Percentiles rank a stretch among this genome's conserved stretches.
Evolutionary conservation across 2,113 vertebrate species (phyloP).

Genomic region (Lepidothrix coronata): DNA sequence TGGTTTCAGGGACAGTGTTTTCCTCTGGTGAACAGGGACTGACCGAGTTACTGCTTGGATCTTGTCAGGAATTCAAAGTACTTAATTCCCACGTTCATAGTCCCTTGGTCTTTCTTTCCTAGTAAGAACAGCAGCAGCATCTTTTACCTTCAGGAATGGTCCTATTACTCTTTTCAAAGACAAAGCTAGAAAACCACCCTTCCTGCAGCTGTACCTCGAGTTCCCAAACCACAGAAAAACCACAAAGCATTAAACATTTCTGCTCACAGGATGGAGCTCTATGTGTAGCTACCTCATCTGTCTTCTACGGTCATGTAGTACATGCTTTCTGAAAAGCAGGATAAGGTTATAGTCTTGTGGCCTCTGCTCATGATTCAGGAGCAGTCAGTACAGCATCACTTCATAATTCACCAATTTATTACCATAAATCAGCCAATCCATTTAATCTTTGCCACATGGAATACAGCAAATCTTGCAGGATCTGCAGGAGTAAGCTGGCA

Average conservation of each 20-base stretch:
- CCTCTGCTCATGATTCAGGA: background rate
- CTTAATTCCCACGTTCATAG: background rate
- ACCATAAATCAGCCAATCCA: background rate
- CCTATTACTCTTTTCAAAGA: background rate
- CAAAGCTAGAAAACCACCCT: background rate
- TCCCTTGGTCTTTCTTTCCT: background rate
- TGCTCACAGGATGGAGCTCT: background rate
- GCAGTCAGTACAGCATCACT: background rate
- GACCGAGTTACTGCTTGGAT: background rate
- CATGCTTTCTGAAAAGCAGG: background rate
- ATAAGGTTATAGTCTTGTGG: background rate
- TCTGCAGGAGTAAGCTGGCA: background rate
- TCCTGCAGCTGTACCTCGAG: background rate
- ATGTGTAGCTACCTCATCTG: accelerated
- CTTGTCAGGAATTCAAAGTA: background rate
- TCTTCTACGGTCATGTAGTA: background rate
- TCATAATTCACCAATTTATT: background rate
- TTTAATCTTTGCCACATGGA: background rate
- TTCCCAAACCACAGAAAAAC: background rate
- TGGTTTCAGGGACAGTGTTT: background rate
- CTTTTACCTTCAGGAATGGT: background rate
- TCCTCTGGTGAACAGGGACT: background rate
- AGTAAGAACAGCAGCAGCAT: background rate
- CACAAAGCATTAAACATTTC: background rate
- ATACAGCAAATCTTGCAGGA: background rate